These are phyloP conservation scores for Megalurothrips usitatus DNA, from an alignment of 2,888 invertebrate genomes.

Conservation along the genomic window DNA sequence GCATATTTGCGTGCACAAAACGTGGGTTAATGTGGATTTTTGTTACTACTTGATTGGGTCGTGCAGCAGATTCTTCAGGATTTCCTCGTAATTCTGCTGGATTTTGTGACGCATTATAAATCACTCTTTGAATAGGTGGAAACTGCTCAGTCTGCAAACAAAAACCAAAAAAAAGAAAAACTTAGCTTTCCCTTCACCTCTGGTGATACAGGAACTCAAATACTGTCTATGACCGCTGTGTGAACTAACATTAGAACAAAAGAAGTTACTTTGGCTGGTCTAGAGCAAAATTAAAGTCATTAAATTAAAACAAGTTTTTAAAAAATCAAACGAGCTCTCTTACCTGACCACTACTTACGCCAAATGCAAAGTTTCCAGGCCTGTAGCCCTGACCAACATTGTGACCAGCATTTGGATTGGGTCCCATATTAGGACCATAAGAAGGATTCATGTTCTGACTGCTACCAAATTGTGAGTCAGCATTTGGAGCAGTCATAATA, in stretches of 20 bases:
- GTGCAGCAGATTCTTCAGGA: neutral
- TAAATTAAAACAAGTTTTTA: too few relatives aligned
- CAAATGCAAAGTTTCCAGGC: too few relatives aligned
- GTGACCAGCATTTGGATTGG: neutral
- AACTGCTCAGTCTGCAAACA: neutral
- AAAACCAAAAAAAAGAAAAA: neutral
- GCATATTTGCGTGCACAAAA: neutral
- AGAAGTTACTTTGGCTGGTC: too few relatives aligned
- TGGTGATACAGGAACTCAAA: too few relatives aligned
- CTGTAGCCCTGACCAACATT: neutral
- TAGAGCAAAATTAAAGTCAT: too few relatives aligned
- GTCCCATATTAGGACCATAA: neutral
- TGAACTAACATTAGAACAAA: too few relatives aligned
- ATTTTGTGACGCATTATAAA: neutral
- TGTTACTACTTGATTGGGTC: neutral
- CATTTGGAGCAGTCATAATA: neutral
- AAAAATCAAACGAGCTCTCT: too few relatives aligned
- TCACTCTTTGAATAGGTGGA: neutral
- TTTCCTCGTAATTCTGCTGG: neutral
- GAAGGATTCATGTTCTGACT: neutral
- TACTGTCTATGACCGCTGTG: too few relatives aligned
- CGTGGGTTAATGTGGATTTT: slow-evolving; percentile 6
- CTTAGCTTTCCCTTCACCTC: too few relatives aligned
- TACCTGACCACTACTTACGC: neutral
- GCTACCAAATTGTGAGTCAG: neutral